Conservation (phyloP, 1,140 invertebrate genomes). For the Hesperophylax magnus region DNA sequence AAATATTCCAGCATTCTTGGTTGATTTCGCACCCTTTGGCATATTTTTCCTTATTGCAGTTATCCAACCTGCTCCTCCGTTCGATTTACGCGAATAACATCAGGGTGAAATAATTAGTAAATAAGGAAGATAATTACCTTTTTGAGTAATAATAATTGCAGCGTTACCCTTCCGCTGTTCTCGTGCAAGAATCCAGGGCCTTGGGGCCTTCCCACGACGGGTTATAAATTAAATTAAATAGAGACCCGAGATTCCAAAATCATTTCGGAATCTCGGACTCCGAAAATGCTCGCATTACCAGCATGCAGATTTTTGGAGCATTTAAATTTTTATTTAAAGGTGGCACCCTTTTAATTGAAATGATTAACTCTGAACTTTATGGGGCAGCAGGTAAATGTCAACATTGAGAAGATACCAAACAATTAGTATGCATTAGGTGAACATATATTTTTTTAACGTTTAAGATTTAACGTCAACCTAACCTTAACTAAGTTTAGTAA, state of each 20-base stretch:
- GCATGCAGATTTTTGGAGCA: constrained; percentile 4
- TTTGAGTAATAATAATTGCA: not conserved
- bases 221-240: constrained; percentile 16
- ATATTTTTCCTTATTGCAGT: too few relatives aligned
- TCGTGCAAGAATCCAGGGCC: constrained; percentile 21
- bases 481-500: too few relatives aligned
- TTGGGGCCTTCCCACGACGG: constrained; percentile 20
- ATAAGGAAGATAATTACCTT: too few relatives aligned
- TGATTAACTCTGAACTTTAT: not conserved
- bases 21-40: too few relatives aligned
- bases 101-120: too few relatives aligned
- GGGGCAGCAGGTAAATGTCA: not conserved
- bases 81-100: too few relatives aligned
- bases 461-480: too few relatives aligned
- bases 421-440: too few relatives aligned
- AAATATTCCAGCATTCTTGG: too few relatives aligned
- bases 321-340: not conserved
- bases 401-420: not conserved
- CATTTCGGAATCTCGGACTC: not conserved
- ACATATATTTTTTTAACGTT: too few relatives aligned
- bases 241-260: not conserved
- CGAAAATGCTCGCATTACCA: constrained; percentile 24
- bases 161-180: constrained; percentile 4
- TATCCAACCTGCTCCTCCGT: too few relatives aligned
- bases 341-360: constrained; percentile 15